phyloP scores from a whole-genome alignment of 1,140 invertebrate genomes.

The Leptoteleia sp. region DNA sequence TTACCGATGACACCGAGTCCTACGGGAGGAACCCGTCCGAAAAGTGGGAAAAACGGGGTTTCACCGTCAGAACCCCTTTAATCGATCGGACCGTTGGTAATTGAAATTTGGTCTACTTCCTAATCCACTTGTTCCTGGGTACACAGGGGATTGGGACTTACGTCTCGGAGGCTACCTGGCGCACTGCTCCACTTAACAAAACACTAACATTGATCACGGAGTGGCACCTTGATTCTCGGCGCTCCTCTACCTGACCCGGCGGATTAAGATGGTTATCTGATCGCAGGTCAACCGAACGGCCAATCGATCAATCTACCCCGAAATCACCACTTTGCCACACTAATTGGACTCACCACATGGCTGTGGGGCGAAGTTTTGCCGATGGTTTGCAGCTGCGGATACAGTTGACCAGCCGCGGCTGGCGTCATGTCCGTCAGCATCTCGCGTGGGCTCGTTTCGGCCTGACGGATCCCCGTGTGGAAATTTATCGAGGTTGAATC shows the following conservation, averaged over 20 bases:
- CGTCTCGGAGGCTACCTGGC: no score
- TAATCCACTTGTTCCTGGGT: no score
- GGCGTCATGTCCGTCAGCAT: slow-evolving; percentile 81
- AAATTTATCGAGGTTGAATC: no score
- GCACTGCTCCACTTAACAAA: slow-evolving; percentile 51
- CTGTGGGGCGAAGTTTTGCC: slow-evolving; percentile 79
- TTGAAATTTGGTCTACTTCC: no score
- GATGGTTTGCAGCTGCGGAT: slow-evolving; percentile 80
- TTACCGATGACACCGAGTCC: no score
- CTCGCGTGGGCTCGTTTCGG: slow-evolving; percentile 27
- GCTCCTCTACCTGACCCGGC: slow-evolving; percentile 51
- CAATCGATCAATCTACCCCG: slow-evolving; percentile 52
- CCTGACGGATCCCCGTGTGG: slow-evolving; percentile 9
- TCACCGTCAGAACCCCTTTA: no score
- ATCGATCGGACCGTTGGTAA: no score
- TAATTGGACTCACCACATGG: slow-evolving; percentile 79
- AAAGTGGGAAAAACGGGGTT: no score
- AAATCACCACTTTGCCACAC: slow-evolving; percentile 20
- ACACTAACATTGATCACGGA: slow-evolving; percentile 10
- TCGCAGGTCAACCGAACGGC: slow-evolving; percentile 34
- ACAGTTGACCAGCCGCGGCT: slow-evolving; percentile 80
- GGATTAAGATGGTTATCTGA: slow-evolving; percentile 71
- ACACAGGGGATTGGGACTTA: no score
- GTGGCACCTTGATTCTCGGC: slow-evolving; percentile 62
- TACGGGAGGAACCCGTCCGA: no score